Evolutionary conservation across 2,797 vertebrate species (phyloP), one percentile per base, ranked within the genome.

Genomic region (Artibeus jamaicensis): DNA sequence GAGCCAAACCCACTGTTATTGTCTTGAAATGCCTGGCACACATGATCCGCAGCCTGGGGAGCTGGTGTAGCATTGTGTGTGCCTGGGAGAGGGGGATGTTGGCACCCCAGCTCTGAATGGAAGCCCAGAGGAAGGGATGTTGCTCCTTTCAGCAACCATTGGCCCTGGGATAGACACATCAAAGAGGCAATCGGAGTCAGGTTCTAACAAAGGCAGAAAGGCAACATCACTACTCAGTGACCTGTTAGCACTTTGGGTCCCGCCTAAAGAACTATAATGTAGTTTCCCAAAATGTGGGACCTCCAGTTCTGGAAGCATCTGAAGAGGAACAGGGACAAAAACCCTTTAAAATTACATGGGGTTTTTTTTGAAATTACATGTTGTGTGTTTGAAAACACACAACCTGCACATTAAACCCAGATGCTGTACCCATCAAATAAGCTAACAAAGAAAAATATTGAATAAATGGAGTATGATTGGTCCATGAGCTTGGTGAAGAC

Each of bases 51-150:
- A 29, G 71, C 4, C 37, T 14, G 34, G 46, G 24, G 2, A 39
- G 8, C 24, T 34, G 2, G 0, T 2, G 10, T 6, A 42, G 26
- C 6, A 1, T 26, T 11, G 3, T 5, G 0, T 9, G 10, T 70
- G 34, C 44, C 89, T 50, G 29, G 21, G 16, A 5, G 3, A 62
- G 21, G 22, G 32, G 10, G 19, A 24, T 0, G 1, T 22, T 12
- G 15, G n/a, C 53, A 42, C 34, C 29, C 74, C 2, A 2, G 42
- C 48, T 77, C 67, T 16, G 37, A 62, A 65, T 14, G 18, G 73
- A 84, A 88, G 44, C 14, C 5, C 18, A 8, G 14, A 55, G 48
- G 16, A 81, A 39, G 67, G 44, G 12, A 12, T 32, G 9, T 26
- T 5, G 1, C 39, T 67, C 39, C 48, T 73, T 16, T 32, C 81